Base-by-base conservation (phyloP, 2,888 invertebrate genomes). In the Dicycla oo region DNA sequence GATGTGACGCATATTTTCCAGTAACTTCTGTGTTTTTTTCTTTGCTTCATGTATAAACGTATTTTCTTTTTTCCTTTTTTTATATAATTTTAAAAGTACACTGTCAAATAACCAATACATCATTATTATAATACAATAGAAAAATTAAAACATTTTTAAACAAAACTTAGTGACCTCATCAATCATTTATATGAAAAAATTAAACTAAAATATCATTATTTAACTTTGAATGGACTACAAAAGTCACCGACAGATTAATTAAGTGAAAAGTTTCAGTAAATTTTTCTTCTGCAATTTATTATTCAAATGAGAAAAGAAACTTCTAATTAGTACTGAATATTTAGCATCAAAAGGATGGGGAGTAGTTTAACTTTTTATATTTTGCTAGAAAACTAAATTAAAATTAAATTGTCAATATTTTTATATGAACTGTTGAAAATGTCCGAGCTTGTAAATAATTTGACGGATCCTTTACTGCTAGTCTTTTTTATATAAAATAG, bases 201-300 rank as follows among this genome's bases (percentile, higher is more conserved):
- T 30, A 63, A 62, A 73, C 49, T 57, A 72, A 30, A 66, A 65
- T 49, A 43, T 34, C 45, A 53, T 65, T 47, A 65, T 68, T 67
- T 78, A 73, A 79, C 65, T 74, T 69, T 30, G 40, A 82, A 72
- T 54, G 61, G 49, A 70, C 60, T 58, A 54, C 79, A 63, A 65
- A 83, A 83, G 69, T 75, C 69, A 66, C 62, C 30, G 57, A 38
- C 63, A 66, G 62, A 70, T 67, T 70, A 67, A 81, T 76, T 57
- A 81, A 69, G 56, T 81, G 34, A 64, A 80, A 64, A 80, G 57
- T 71, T 76, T 26, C 3, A 30, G 45, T 64, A 23, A 57, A 62
- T 73, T 73, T 78, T 64, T 64, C 60, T 67, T 62, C 67, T 49
- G 38, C 13, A 67, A 67, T 78, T 82, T 82, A 82, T 72, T 66